Base-by-base conservation (phyloP, 2,113 vertebrate genomes). In the Dipodomys merriami region DNA sequence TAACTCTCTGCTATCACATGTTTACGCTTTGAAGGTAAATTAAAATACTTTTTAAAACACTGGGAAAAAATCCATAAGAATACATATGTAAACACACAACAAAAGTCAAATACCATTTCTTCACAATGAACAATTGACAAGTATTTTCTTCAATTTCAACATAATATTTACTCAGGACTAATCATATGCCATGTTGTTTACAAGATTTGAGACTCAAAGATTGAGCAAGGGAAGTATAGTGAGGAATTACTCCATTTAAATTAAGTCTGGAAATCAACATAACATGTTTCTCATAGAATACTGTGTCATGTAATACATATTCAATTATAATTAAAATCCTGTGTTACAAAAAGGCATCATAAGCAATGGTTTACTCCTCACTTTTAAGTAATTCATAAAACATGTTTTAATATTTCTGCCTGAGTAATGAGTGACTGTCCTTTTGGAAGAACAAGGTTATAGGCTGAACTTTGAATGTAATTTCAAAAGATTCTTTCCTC, bases 1-100 rank as follows among this genome's bases (percentile, higher is more conserved):
- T 2, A 80, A 91, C 53, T 76, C 5, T 5, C 8, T 65, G 10
- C 3, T 86, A 73, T 39, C 35, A 16, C 33, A 19, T 85, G 6
- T 79, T 90, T 73, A 85, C 68, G 27, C 11, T 88, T 62, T 85
- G 29, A 78, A 77, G 67, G 30, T 86, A 90, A 87, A 74, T 49
- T 53, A 33, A 4, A 60, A 46, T 92, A 81, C 39, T 39, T 39
- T 82, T 22, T n/a, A 5, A 74, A 94, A 90, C 82, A 91, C 6
- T n/a, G 44, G 33, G n/a, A 57, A 25, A 72, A 83, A 46, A 19
- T 49, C 9, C 85, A 74, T 49, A 62, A 30, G 3, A 23, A 46
- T 92, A 78, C 22, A 1, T 6, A 12, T 84, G 18, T 88, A 91
- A 92, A 67, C 68, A 39, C 20, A 39, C 83, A 53, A 0, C 5